Conservation (phyloP, 2,888 invertebrate genomes). For the Microchrysa polita region DNA sequence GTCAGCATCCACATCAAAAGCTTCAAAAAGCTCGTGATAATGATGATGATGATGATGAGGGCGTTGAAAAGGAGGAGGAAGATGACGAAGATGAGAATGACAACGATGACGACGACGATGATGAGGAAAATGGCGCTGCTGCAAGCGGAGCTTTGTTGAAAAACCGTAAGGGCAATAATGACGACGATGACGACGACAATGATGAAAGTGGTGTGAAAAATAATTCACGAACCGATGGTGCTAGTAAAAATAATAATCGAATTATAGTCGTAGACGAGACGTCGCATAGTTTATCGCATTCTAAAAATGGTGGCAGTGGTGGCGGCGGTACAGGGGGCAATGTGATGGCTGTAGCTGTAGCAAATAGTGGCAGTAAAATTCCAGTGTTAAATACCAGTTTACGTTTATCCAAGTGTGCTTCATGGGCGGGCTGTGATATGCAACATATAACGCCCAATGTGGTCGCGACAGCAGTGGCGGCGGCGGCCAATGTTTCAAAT, state of each 20-base stretch:
- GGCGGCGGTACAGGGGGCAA: not conserved
- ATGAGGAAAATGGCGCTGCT: not conserved
- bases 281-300: not conserved
- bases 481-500: constrained; percentile 54
- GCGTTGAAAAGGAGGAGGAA: not conserved
- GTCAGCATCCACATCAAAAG: not conserved
- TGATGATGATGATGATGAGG: not conserved
- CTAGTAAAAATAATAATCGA: constrained; percentile 11
- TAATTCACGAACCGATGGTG: not conserved
- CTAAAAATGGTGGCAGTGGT: constrained; percentile 13
- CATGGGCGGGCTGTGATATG: constrained; percentile 72
- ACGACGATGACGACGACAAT: not conserved
- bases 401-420: constrained; percentile 75
- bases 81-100: not conserved
- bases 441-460: constrained; percentile 53
- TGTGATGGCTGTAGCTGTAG: not conserved
- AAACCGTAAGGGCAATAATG: not conserved
- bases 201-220: not conserved
- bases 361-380: constrained; percentile 68
- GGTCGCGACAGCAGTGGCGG: constrained; percentile 59
- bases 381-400: constrained; percentile 69
- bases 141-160: not conserved
- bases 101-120: not conserved
- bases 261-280: not conserved
- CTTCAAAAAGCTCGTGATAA: not conserved